Evolutionary conservation across 1,140 invertebrate genomes (phyloP).

Genomic region (honey bee (Apis mellifera)): Amel_HAv3.1 CM009937.2:1049501-1050000

Average conservation of each 20-base stretch:
- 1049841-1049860: no score
- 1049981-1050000: no score
- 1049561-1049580: conserved; percentile 60
- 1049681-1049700: conserved; percentile 48
- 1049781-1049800: not conserved
- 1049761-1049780: not conserved
- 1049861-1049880: not conserved
- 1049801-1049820: not conserved
- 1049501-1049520: conserved; percentile 54
- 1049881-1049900: no score
- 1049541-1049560: conserved; percentile 68
- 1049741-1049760: no score
- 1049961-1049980: no score
- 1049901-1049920: no score
- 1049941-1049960: no score
- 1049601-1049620: conserved; percentile 58
- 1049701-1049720: conserved; percentile 16
- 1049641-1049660: not conserved
- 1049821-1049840: not conserved
- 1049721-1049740: not conserved
- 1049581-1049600: conserved; percentile 63
- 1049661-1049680: conserved; percentile 48
- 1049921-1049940: no score
- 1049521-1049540: conserved; percentile 61
- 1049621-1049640: conserved; percentile 2